These are phyloP conservation scores for Gobio gobio DNA, from an alignment of 2,113 vertebrate genomes.

Conservation along the genomic window DNA sequence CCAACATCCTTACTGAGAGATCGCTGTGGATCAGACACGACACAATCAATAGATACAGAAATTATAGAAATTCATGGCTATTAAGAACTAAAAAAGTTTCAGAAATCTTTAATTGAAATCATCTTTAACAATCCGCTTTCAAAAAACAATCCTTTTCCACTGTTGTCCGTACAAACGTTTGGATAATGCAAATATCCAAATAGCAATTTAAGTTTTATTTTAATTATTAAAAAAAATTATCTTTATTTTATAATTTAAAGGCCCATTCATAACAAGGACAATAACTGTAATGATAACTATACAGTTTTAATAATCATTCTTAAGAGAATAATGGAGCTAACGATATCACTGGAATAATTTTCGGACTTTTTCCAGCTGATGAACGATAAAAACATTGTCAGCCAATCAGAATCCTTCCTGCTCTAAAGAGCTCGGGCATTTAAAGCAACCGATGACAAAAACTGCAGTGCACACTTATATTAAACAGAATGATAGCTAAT, in stretches of 20 bases:
- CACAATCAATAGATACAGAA: background rate
- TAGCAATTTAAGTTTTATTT: too few species aligned
- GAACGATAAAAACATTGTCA: background rate
- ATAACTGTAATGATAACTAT: background rate
- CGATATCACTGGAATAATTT: too few species aligned
- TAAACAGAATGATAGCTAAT: too few species aligned
- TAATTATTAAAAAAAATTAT: background rate
- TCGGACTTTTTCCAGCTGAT: too few species aligned
- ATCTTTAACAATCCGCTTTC: background rate
- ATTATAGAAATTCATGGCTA: background rate
- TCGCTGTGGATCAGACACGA: background rate
- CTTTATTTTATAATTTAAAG: background rate
- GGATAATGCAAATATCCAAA: background rate
- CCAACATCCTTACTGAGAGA: slow-evolving; percentile 32
- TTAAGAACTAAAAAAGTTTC: background rate
- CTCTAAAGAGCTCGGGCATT: background rate
- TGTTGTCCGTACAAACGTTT: background rate
- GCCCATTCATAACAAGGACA: background rate
- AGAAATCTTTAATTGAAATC: background rate
- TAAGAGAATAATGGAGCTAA: background rate
- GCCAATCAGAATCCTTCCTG: background rate
- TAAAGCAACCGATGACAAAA: background rate
- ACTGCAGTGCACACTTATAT: too few species aligned
- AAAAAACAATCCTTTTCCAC: background rate
- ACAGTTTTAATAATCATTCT: background rate